Percentiles rank a stretch among this genome's conserved stretches.
These are phyloP conservation scores for Elgaria multicarinata DNA, from an alignment of 2,113 vertebrate species.

Conservation along the genomic window DNA sequence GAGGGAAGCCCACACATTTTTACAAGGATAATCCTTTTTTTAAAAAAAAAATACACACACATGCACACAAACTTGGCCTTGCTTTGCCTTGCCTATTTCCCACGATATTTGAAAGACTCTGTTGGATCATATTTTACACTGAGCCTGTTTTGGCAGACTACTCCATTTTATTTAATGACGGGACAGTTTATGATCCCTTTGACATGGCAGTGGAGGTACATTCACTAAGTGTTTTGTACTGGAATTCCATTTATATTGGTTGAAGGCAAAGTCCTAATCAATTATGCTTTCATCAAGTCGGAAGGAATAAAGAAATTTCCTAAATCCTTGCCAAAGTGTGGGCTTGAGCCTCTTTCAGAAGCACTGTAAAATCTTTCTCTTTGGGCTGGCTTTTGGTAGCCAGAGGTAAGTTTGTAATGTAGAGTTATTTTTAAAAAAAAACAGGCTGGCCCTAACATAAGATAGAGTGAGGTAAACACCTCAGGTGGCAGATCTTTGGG, in stretches of 20 bases:
- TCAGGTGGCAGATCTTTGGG: too few species aligned
- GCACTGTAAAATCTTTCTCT: background rate
- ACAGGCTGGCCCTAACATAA: too few species aligned
- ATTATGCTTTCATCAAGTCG: background rate
- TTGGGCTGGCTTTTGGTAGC: background rate
- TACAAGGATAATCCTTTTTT: slow-evolving; percentile 46
- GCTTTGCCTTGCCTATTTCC: slow-evolving; percentile 21
- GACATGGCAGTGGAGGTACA: background rate
- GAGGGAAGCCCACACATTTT: slow-evolving; percentile 3
- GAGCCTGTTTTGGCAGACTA: background rate
- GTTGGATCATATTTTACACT: slow-evolving; percentile 23
- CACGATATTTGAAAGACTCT: background rate
- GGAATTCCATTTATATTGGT: background rate
- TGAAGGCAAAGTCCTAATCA: slow-evolving; percentile 1
- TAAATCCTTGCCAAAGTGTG: background rate
- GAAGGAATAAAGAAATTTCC: background rate
- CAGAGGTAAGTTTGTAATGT: background rate
- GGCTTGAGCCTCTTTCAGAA: background rate
- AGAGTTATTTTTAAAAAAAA: too few species aligned
- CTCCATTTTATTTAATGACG: slow-evolving; percentile 23
- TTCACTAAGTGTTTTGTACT: slow-evolving; percentile 16
- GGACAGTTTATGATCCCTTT: slow-evolving; percentile 32
- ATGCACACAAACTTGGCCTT: slow-evolving; percentile 17
- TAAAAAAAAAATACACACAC: background rate
- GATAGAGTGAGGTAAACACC: too few species aligned